Evolutionary conservation across 2,113 vertebrate species (phyloP).

Genomic region (Malurus alboscapulatus): DNA sequence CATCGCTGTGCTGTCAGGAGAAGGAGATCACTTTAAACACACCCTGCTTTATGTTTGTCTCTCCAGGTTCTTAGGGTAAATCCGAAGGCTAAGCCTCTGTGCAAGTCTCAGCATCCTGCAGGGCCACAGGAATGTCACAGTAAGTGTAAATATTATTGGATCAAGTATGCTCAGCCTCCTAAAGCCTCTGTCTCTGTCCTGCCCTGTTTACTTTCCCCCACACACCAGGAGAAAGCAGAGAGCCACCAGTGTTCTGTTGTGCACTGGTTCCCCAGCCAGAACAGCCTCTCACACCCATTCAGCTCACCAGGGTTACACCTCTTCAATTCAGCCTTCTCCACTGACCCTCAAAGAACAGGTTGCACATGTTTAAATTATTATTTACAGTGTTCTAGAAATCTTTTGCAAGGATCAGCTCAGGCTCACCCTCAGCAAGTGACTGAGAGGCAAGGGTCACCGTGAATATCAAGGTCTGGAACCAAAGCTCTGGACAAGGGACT

Average conservation of each 20-base stretch:
- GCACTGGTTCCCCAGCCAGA: conserved; percentile 13
- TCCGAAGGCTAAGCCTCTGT: not conserved
- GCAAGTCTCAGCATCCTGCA: not conserved
- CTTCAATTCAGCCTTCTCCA: conserved; percentile 23
- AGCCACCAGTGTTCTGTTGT: conserved; percentile 32
- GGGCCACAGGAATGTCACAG: conserved; percentile 62
- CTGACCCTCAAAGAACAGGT: not conserved
- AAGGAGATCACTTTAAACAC: not conserved
- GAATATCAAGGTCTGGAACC: not conserved
- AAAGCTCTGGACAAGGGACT: not conserved
- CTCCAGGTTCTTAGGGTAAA: conserved; percentile 37
- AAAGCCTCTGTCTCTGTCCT: not conserved
- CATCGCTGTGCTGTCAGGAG: not conserved
- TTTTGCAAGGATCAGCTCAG: not conserved
- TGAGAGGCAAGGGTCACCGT: not conserved
- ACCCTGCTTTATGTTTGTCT: conserved; percentile 4
- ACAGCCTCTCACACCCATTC: not conserved
- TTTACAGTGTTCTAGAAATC: not conserved
- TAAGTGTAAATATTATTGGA: conserved; percentile 38
- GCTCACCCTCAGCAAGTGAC: not conserved
- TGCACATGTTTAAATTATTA: not conserved
- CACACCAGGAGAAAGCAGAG: conserved; percentile 21
- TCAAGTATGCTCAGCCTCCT: not conserved
- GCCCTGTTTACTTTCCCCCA: not conserved
- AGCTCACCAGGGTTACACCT: conserved; percentile 8